phyloP scores from a whole-genome alignment of 2,113 vertebrate species.

The Alosa alosa region DNA sequence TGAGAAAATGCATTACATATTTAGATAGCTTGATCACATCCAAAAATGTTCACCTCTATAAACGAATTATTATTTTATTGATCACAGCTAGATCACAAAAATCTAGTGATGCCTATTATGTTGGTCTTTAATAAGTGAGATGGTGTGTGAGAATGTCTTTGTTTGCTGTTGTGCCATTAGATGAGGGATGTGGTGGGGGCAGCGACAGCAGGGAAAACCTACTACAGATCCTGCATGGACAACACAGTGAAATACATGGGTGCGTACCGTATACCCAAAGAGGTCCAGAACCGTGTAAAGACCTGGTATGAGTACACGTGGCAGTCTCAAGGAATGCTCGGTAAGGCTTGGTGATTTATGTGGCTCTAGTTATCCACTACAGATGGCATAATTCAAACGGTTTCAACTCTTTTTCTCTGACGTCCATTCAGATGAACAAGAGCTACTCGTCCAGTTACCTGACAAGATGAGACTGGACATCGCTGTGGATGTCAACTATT shows the following conservation, averaged over 20 bases:
- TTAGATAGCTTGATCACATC: not conserved
- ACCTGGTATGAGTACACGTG: constrained; percentile 98
- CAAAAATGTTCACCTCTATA: too few relatives aligned
- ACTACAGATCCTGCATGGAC: constrained; percentile 94
- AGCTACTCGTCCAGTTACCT: constrained; percentile 88
- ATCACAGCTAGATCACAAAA: too few relatives aligned
- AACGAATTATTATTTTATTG: too few relatives aligned
- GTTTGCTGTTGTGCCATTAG: constrained; percentile 56
- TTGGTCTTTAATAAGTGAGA: not conserved
- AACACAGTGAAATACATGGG: constrained; percentile 96
- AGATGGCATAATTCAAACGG: not conserved
- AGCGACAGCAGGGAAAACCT: constrained; percentile 87
- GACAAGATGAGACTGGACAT: constrained; percentile 97
- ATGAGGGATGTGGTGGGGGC: constrained; percentile 97
- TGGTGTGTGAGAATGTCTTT: not conserved
- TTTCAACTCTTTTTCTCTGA: not conserved
- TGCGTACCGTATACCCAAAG: constrained; percentile 86
- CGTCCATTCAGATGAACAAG: constrained; percentile 82
- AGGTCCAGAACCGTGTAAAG: constrained; percentile 90
- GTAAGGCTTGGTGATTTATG: constrained; percentile 68
- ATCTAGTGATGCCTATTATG: not conserved
- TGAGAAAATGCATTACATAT: not conserved
- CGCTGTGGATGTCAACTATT: constrained; percentile 89
- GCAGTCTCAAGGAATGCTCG: constrained; percentile 98
- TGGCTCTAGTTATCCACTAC: not conserved